These are phyloP conservation scores for Drosophila histrio DNA, from an alignment of 2,888 invertebrate species.

Conservation along the genomic window DNA sequence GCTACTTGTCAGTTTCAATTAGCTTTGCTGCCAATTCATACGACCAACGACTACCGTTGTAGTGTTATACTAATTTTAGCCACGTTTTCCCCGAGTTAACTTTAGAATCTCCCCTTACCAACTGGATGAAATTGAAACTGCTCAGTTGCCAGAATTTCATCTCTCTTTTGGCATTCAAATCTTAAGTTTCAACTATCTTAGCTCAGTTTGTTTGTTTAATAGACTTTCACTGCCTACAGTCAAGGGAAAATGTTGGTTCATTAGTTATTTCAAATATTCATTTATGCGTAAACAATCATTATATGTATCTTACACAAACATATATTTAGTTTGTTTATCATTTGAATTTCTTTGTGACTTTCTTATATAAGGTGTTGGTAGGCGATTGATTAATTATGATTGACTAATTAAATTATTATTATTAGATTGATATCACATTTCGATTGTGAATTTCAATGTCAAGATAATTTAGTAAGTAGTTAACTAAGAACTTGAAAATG, in stretches of 20 bases:
- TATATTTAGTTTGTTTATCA: neutral
- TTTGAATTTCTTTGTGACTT: constrained; percentile 4
- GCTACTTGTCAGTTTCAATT: constrained; percentile 32
- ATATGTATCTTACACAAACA: neutral
- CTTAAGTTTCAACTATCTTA: neutral
- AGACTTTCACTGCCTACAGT: constrained; percentile 53
- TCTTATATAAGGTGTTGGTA: constrained; percentile 9
- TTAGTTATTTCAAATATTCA: constrained; percentile 36
- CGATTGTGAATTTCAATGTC: neutral
- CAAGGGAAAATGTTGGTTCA: constrained; percentile 29
- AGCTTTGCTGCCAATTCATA: constrained; percentile 11
- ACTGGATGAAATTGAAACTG: neutral
- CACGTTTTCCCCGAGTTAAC: neutral
- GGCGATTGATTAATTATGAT: constrained; percentile 4
- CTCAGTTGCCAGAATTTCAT: neutral
- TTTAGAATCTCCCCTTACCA: neutral
- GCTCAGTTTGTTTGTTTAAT: constrained; percentile 15
- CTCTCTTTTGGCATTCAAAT: neutral
- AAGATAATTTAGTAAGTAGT: neutral
- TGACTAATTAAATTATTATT: neutral
- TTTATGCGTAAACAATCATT: constrained; percentile 28
- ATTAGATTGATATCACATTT: neutral
- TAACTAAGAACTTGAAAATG: neutral
- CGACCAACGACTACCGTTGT: constrained; percentile 30
- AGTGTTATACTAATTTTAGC: constrained; percentile 5